Evolutionary conservation across 23 tunicate genomes (phyloP).

Genomic region (Pegea sp.): DNA sequence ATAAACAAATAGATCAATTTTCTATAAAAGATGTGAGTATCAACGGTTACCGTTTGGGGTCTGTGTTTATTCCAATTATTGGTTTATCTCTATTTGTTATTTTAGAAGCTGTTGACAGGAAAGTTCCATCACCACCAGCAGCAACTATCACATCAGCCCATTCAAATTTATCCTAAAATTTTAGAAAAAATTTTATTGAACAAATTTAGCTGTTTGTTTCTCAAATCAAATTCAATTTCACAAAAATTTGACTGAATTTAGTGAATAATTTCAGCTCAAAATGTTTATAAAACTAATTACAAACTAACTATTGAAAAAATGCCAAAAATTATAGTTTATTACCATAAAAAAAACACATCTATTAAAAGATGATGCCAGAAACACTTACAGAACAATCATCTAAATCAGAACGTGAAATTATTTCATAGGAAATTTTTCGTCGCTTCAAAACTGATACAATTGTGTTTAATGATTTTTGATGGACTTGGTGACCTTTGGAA

Average conservation of each 20-base stretch:
- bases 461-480: neutral
- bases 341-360: too few species aligned
- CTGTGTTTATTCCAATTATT: slow-evolving; percentile 72
- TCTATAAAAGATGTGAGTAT: neutral
- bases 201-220: too few species aligned
- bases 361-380: too few species aligned
- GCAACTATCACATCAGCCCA: slow-evolving; percentile 94
- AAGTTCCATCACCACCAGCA: slow-evolving; percentile 96
- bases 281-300: too few species aligned
- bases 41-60: slow-evolving; percentile 33
- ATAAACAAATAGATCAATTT: neutral
- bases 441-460: neutral
- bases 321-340: too few species aligned
- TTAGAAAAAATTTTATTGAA: too few species aligned
- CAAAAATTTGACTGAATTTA: too few species aligned
- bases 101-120: slow-evolving; percentile 65
- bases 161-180: slow-evolving; percentile 18
- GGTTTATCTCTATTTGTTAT: slow-evolving; percentile 54
- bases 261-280: too few species aligned
- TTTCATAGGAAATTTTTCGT: neutral
- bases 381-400: too few species aligned
- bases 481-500: neutral
- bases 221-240: too few species aligned
- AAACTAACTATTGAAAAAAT: too few species aligned
- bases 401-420: neutral